Conservation (phyloP, 2,113 vertebrate species). For the Bucco capensis region DNA sequence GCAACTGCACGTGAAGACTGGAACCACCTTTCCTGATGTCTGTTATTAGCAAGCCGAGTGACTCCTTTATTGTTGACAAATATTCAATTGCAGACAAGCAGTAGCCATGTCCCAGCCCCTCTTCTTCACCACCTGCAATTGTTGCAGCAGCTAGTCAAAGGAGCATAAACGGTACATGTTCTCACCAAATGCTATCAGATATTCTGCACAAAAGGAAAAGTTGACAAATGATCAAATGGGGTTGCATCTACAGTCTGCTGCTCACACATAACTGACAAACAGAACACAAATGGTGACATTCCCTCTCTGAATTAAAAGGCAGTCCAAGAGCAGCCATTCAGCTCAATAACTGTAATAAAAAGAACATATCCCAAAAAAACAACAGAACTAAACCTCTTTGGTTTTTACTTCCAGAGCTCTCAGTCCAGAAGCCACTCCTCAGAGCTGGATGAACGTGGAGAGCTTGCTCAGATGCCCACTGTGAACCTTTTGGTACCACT, state of each 20-base stretch:
- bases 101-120: neutral
- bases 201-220: conserved; percentile 18
- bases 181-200: neutral
- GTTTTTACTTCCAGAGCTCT: neutral
- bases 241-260: neutral
- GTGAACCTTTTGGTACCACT: neutral
- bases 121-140: conserved; percentile 12
- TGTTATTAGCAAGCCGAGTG: neutral
- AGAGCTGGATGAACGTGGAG: neutral
- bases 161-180: neutral
- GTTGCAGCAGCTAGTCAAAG: neutral
- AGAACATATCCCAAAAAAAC: neutral
- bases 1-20: neutral
- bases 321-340: neutral
- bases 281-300: neutral
- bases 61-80: conserved; percentile 38
- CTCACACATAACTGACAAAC: conserved; percentile 3
- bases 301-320: conserved; percentile 2
- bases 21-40: neutral
- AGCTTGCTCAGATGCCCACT: neutral
- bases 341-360: neutral
- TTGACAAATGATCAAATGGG: conserved; percentile 34
- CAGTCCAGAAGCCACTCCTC: neutral
- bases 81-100: neutral
- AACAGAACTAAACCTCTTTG: neutral